Conservation (phyloP, 2,888 invertebrate species). For the Trilocha varians region DNA sequence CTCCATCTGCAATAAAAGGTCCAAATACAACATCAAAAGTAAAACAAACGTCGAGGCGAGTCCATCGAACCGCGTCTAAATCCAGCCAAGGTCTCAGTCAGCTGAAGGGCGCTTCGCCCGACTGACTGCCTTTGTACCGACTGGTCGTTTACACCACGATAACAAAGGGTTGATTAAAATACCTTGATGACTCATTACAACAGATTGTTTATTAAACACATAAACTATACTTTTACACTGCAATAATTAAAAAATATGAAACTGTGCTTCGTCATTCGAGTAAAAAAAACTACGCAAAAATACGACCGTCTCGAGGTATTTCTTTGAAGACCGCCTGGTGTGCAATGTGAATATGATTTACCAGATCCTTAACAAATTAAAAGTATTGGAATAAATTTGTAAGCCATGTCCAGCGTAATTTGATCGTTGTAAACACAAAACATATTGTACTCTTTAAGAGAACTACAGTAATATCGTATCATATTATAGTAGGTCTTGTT, state of each 20-base stretch:
- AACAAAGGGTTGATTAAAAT: slow-evolving; percentile 59
- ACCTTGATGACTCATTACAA: slow-evolving; percentile 52
- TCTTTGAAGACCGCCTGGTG: slow-evolving; percentile 45
- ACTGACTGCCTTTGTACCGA: slow-evolving; percentile 46
- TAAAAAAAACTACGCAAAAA: background rate
- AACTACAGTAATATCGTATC: slow-evolving; percentile 29
- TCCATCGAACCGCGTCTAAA: slow-evolving; percentile 68
- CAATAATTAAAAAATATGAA: background rate
- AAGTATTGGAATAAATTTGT: slow-evolving; percentile 32
- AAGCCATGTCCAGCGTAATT: slow-evolving; percentile 26
- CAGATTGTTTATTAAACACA: slow-evolving; percentile 20
- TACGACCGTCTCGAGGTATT: slow-evolving; percentile 17
- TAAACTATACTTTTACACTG: slow-evolving; percentile 4
- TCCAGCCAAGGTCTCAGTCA: slow-evolving; percentile 66
- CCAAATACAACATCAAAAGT: slow-evolving; percentile 48
- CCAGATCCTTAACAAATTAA: slow-evolving; percentile 30
- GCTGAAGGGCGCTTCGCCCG: slow-evolving; percentile 66
- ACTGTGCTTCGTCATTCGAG: background rate
- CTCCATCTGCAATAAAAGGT: slow-evolving; percentile 48
- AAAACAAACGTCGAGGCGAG: slow-evolving; percentile 54
- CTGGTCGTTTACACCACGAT: slow-evolving; percentile 65
- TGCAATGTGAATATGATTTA: slow-evolving; percentile 26
- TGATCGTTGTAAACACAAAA: slow-evolving; percentile 14
- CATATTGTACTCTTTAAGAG: background rate
- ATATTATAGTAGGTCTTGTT: slow-evolving; percentile 25